Percentiles rank a stretch among this genome's conserved stretches.
Evolutionary conservation across 2,888 invertebrate genomes (phyloP).

Genomic region (Pinctada fucata): DNA sequence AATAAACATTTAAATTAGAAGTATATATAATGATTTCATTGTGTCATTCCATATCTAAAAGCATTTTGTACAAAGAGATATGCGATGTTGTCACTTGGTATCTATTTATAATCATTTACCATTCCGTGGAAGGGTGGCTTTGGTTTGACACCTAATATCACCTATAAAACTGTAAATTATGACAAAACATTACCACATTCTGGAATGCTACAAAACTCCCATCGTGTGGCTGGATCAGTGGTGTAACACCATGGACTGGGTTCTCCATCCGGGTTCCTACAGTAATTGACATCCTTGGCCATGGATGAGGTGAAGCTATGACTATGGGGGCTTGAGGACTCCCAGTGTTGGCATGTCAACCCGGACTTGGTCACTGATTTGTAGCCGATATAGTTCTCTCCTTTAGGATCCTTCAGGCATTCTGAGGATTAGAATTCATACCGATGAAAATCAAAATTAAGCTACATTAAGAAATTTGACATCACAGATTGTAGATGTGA

Average conservation of each 20-base stretch:
- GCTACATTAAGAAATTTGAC: neutral
- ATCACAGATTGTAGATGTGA: no score
- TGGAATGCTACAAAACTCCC: constrained; percentile 21
- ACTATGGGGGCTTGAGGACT: constrained; percentile 1
- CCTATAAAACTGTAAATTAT: neutral
- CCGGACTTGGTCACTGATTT: constrained; percentile 12
- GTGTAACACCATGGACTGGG: constrained; percentile 24
- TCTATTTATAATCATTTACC: neutral
- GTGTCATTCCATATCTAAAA: no score
- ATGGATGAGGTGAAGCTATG: neutral
- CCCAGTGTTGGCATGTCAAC: constrained; percentile 16
- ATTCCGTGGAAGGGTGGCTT: no score
- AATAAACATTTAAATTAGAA: neutral
- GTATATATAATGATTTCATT: neutral
- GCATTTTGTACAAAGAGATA: neutral
- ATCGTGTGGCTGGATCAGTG: constrained; percentile 5
- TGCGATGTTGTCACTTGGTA: neutral
- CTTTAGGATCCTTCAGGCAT: constrained; percentile 4
- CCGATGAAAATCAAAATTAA: neutral
- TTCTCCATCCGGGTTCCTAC: constrained; percentile 20
- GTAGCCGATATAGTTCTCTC: constrained; percentile 1
- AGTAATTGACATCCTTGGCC: constrained; percentile 12
- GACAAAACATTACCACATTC: constrained; percentile 8
- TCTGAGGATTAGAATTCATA: neutral
- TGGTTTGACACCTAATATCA: no score